phyloP scores from a whole-genome alignment of 2,113 vertebrate genomes.

The Laticauda laticaudata region DNA sequence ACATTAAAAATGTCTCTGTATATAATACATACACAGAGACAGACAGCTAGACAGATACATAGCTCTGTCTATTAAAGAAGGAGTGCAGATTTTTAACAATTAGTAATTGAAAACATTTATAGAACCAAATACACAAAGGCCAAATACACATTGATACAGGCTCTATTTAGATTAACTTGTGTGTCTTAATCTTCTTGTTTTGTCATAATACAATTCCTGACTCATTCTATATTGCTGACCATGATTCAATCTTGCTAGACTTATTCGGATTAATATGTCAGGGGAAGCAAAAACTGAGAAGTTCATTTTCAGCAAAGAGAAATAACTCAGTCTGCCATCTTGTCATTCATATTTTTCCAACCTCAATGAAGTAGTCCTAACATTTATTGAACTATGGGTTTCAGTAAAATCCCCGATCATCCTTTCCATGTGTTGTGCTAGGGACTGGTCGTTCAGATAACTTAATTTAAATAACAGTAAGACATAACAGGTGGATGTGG shows the following conservation, averaged over 20 bases:
- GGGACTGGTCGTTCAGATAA: neutral
- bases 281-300: neutral
- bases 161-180: neutral
- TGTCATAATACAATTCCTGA: neutral
- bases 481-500: conserved; percentile 23
- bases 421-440: neutral
- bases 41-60: neutral
- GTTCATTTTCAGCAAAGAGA: neutral
- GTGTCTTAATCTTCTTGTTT: neutral
- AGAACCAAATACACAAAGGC: neutral
- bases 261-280: neutral
- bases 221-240: neutral
- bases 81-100: neutral
- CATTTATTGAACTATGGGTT: neutral
- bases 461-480: conserved; percentile 36
- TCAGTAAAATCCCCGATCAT: neutral
- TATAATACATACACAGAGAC: neutral
- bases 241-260: neutral
- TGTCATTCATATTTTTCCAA: neutral
- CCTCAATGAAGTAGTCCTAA: neutral
- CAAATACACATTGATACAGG: neutral
- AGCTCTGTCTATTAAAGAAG: neutral
- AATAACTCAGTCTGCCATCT: neutral
- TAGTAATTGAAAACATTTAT: neutral
- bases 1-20: neutral